Base-by-base conservation (phyloP, 1,140 invertebrate genomes). In the Zaprionus camerounensis region DNA sequence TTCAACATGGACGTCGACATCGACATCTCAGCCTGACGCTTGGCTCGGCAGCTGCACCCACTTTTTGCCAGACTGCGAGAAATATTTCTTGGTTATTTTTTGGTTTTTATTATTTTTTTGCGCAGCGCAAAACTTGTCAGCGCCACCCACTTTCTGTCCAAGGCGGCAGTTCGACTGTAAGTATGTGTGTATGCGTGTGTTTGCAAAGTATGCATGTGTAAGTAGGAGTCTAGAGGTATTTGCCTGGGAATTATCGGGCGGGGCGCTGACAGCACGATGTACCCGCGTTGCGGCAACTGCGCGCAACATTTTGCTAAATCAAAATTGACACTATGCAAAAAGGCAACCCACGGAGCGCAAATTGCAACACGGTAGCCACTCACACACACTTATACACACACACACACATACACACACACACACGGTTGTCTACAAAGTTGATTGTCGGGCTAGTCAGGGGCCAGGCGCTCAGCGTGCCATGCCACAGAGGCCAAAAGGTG, bases 251-350 rank as follows among this genome's bases (percentile, higher is more conserved):
- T 66, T 75, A 78, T 71, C 76, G 71, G 80, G 83, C 83, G 80
- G 80, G 80, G 80, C 77, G 76, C 83, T 88, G 81, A 82, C 80
- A 82, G 73, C 61, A 20, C 65, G 63, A 66, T 68, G 78, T 59
- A 76, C 41, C 20, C 49, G 31, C 31, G 31, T 34, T 7, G 34
- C 46, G 57, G 53, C 46, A 62, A 69, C 78, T 77, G 69, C 58
- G 41, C 62, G 63, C 82, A 85, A 66, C 71, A 77, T 84, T 84
- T 84, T 85, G 82, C 82, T 84, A 85, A 84, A 84, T 84, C 82
- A 85, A 85, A 85, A 88, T 87, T 87, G 84, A 87, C 83, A 87
- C 80, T 83, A 87, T 87, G 83, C 84, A 87, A 87, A 86, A 87
- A 83, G 80, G 67, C 77, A 87, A 78, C 83, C 84, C 83, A 87